Conservation (phyloP, 2,888 invertebrate genomes). For the Lamellibrachia satsuma region DNA sequence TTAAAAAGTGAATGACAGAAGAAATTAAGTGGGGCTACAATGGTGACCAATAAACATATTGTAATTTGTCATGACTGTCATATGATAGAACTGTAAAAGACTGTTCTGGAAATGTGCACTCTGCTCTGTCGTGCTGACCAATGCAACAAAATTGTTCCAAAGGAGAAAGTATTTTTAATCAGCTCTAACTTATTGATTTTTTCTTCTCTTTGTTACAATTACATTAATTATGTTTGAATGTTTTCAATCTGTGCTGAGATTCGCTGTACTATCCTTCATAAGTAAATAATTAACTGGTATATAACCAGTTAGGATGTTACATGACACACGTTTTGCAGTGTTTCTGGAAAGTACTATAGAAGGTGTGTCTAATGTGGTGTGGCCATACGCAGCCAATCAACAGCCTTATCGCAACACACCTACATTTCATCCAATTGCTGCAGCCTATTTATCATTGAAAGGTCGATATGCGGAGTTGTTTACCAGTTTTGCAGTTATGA, state of each 20-base stretch:
- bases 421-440: neutral
- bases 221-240: neutral
- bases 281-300: neutral
- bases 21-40: neutral
- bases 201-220: neutral
- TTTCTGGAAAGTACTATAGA: neutral
- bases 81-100: neutral
- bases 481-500: neutral
- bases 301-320: neutral
- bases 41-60: neutral
- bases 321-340: neutral
- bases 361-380: slow-evolving; percentile 13
- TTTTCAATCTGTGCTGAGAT: neutral
- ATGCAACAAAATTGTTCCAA: neutral
- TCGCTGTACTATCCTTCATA: neutral
- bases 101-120: neutral
- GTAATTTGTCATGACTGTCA: neutral
- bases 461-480: neutral
- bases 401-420: neutral
- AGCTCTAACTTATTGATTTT: neutral
- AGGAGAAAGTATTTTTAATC: neutral
- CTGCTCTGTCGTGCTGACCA: neutral
- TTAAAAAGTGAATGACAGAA: neutral
- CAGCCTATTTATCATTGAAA: slow-evolving; percentile 2
- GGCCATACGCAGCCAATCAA: neutral